A percentile compares a stretch with the other conserved stretches of the same genome.
These are phyloP conservation scores for Galaxea fascicularis DNA, from an alignment of 92 coral and sea anemone species.

Conservation along the genomic window DNA sequence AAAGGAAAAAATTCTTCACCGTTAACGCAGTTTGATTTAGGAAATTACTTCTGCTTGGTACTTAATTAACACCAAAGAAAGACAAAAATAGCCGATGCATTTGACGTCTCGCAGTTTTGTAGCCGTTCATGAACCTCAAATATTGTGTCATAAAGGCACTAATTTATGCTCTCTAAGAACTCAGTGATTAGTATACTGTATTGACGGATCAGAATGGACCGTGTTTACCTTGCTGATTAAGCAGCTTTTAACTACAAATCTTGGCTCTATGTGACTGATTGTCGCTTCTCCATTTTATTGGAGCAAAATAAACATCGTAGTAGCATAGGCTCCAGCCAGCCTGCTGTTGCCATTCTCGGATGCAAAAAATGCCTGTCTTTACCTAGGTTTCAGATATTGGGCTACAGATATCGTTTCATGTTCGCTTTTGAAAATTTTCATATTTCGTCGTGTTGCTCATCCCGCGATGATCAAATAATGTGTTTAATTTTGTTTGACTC, in stretches of 20 bases:
- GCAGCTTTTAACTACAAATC: background rate
- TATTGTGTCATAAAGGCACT: background rate
- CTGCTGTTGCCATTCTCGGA: background rate
- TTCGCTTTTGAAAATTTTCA: conserved; percentile 14
- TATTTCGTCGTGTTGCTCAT: background rate
- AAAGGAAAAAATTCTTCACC: conserved; percentile 11
- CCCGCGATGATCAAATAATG: background rate
- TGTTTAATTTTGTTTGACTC: too few species aligned
- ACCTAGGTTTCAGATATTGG: background rate
- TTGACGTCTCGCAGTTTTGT: background rate
- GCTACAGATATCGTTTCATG: background rate
- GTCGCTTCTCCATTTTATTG: background rate
- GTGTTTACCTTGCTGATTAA: conserved; percentile 31
- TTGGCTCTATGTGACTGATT: background rate
- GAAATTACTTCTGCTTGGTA: background rate
- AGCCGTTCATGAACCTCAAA: background rate
- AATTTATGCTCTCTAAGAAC: conserved; percentile 33
- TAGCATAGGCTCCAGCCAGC: too few species aligned
- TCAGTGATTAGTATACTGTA: conserved; percentile 3
- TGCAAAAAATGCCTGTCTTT: background rate
- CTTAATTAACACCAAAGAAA: background rate
- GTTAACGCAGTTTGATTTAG: conserved; percentile 27
- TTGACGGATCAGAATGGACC: conserved; percentile 3
- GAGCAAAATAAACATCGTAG: background rate
- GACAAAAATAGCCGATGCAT: background rate